phyloP scores from a whole-genome alignment of 2,888 invertebrate genomes.

The Eumacrocentrus americanus region DNA sequence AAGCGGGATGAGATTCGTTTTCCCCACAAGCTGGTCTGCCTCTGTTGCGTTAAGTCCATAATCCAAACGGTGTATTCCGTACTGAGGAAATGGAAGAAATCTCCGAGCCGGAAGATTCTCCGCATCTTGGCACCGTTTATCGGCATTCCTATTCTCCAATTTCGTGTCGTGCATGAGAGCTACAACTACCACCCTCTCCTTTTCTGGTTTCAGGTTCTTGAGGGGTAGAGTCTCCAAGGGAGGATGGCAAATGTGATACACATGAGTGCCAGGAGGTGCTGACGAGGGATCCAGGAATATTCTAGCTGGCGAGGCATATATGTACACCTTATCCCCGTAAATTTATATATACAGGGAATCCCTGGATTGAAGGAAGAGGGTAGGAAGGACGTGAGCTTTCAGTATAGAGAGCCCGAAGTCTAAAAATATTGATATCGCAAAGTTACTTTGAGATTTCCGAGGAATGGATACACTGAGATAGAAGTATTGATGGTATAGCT shows the following conservation, averaged over 20 bases:
- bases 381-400: neutral
- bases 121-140: conserved; percentile 1
- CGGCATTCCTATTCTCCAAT: conserved; percentile 13
- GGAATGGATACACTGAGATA: neutral
- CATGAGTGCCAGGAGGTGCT: neutral
- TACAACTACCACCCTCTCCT: neutral
- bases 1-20: neutral
- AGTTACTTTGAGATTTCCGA: neutral
- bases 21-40: neutral
- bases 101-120: neutral
- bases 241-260: neutral
- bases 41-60: conserved; percentile 1
- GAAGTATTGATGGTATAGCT: neutral
- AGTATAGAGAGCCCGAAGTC: neutral
- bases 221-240: neutral
- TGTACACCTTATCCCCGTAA: neutral
- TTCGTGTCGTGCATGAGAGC: neutral
- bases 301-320: neutral
- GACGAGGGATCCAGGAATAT: neutral
- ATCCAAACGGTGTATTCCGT: neutral
- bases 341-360: neutral
- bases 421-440: neutral
- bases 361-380: neutral
- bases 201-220: neutral
- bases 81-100: neutral